phyloP scores from a whole-genome alignment of 2,888 invertebrate species.

The Rhyacophila evoluta region DNA sequence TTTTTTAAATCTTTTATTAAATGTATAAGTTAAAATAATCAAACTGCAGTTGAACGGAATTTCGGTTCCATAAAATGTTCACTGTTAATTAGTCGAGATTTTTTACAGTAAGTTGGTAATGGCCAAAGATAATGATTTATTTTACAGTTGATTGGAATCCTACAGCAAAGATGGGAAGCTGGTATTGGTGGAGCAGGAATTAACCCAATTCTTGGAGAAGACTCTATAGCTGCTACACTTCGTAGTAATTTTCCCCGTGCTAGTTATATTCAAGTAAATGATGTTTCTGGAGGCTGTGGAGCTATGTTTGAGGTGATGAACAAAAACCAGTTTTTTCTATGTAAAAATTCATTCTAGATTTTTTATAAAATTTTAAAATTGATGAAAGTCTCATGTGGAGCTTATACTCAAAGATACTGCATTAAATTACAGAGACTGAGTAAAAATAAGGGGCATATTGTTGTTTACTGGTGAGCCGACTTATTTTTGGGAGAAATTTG shows the following conservation, averaged over 20 bases:
- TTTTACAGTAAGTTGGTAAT: not conserved
- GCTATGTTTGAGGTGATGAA: conserved; percentile 78
- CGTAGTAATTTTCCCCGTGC: conserved; percentile 70
- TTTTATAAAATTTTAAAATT: too few species aligned
- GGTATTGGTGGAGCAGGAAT: conserved; percentile 23
- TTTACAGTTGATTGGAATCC: conserved; percentile 37
- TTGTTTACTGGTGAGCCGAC: too few species aligned
- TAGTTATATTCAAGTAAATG: conserved; percentile 74
- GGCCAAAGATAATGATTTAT: not conserved
- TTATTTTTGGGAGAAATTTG: too few species aligned
- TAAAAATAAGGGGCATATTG: too few species aligned
- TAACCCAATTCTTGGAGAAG: conserved; percentile 38
- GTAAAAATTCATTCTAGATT: too few species aligned
- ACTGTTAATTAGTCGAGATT: not conserved
- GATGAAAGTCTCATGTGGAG: too few species aligned
- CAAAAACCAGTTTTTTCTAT: not conserved
- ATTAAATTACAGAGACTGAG: too few species aligned
- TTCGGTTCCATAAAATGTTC: not conserved
- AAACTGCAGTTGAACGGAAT: not conserved
- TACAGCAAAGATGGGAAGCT: conserved; percentile 41
- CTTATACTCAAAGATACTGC: too few species aligned
- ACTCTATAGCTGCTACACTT: conserved; percentile 40
- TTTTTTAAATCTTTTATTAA: too few species aligned
- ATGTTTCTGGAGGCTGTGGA: conserved; percentile 85
- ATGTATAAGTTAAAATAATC: too few species aligned